These are phyloP conservation scores for Neolamprologus falcicula DNA, from an alignment of 2,113 vertebrate genomes.

Conservation along the genomic window DNA sequence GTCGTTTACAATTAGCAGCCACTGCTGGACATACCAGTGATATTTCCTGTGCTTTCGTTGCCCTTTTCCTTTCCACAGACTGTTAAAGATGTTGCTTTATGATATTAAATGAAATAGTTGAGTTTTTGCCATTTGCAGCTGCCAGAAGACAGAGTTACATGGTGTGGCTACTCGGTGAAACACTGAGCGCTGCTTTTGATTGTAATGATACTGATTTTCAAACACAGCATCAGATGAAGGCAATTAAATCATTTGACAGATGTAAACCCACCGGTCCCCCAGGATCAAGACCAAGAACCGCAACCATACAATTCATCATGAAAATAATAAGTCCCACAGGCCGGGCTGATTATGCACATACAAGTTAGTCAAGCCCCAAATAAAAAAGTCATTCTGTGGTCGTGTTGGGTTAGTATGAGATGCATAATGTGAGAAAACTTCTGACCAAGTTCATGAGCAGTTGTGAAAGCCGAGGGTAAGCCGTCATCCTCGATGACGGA, in stretches of 20 bases:
- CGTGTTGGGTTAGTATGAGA: background rate
- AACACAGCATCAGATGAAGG: background rate
- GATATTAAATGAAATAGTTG: background rate
- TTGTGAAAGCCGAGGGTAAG: conserved; percentile 91
- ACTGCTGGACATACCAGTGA: background rate
- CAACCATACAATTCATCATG: background rate
- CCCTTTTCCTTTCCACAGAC: background rate
- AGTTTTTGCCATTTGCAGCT: background rate
- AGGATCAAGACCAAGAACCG: background rate
- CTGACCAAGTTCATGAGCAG: conserved; percentile 92
- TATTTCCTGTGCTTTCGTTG: background rate
- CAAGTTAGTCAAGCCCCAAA: background rate
- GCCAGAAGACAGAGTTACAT: background rate
- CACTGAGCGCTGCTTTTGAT: background rate
- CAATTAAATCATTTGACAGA: background rate
- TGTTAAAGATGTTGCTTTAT: background rate
- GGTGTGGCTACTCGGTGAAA: background rate
- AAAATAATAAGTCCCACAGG: background rate
- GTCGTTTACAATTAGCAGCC: background rate
- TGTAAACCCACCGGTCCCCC: background rate
- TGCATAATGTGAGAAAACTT: no score
- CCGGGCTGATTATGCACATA: background rate
- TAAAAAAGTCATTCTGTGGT: background rate
- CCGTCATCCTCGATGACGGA: conserved; percentile 96
- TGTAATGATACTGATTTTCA: background rate